phyloP scores from a whole-genome alignment of 2,797 vertebrate species.

The Leontopithecus rosalia region DNA sequence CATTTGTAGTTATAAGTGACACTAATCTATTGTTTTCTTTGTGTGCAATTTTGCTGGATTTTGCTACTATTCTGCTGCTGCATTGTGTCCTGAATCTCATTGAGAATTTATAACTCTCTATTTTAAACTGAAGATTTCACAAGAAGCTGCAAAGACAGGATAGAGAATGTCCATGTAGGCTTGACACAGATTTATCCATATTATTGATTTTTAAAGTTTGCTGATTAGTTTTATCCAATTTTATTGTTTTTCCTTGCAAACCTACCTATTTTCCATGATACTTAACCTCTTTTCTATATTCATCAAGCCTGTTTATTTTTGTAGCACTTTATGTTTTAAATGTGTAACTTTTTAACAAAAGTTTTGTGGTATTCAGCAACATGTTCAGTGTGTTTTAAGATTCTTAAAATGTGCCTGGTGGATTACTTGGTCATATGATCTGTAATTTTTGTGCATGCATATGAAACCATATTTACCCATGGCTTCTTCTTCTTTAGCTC shows the following conservation, averaged over 20 bases:
- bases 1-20: neutral
- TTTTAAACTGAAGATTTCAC: neutral
- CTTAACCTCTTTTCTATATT: neutral
- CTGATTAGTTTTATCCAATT: neutral
- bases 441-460: neutral
- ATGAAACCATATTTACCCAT: neutral
- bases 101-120: neutral
- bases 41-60: neutral
- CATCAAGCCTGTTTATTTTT: neutral
- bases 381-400: neutral
- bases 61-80: neutral
- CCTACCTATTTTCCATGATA: neutral
- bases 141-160: neutral
- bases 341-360: neutral
- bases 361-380: neutral
- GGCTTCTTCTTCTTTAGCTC: neutral
- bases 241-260: neutral
- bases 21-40: neutral
- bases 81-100: neutral
- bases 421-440: neutral
- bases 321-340: neutral
- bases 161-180: rapidly evolving
- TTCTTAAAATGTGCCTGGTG: neutral
- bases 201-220: neutral
- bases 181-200: neutral